These are phyloP conservation scores for Phocides pigmalion DNA, from an alignment of 1,140 invertebrate genomes.

Conservation along the genomic window DNA sequence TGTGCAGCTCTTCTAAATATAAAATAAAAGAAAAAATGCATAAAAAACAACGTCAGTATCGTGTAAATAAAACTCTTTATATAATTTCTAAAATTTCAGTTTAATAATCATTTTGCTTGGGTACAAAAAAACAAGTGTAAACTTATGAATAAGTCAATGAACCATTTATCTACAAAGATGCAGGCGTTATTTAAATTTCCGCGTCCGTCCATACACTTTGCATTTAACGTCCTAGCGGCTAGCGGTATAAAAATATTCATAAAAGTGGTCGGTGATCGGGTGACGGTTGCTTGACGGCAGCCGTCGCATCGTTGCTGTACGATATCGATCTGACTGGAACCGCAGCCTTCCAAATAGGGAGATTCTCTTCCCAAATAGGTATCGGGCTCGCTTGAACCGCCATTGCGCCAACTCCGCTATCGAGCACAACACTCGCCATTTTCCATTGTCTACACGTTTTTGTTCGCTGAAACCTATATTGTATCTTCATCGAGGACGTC, in stretches of 20 bases:
- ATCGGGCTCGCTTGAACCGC: conserved; percentile 52
- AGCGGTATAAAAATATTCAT: conserved; percentile 51
- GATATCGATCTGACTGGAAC: conserved; percentile 75
- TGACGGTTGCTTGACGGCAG: conserved; percentile 62
- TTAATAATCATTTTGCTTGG: background rate
- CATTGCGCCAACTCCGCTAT: conserved; percentile 54
- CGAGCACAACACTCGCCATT: conserved; percentile 66
- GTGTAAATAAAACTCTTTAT: background rate
- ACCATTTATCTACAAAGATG: conserved; percentile 25
- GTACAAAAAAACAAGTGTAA: conserved; percentile 8
- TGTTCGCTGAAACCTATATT: conserved; percentile 63
- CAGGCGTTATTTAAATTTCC: conserved; percentile 28
- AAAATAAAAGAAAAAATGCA: background rate
- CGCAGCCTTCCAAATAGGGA: conserved; percentile 81
- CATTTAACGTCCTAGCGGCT: conserved; percentile 17
- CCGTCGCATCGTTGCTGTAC: conserved; percentile 51
- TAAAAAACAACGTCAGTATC: background rate
- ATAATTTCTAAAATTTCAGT: background rate
- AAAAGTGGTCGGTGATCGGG: conserved; percentile 54
- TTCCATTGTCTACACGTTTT: conserved; percentile 78
- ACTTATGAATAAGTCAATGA: conserved; percentile 23
- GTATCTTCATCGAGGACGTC: conserved; percentile 66
- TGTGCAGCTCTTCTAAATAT: too few species aligned
- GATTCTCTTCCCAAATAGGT: conserved; percentile 73
- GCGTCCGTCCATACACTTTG: conserved; percentile 16